A percentile compares a stretch with the other conserved stretches of the same genome.
phyloP scores from a whole-genome alignment of 2,888 invertebrate genomes.

The Xylota segnis region DNA sequence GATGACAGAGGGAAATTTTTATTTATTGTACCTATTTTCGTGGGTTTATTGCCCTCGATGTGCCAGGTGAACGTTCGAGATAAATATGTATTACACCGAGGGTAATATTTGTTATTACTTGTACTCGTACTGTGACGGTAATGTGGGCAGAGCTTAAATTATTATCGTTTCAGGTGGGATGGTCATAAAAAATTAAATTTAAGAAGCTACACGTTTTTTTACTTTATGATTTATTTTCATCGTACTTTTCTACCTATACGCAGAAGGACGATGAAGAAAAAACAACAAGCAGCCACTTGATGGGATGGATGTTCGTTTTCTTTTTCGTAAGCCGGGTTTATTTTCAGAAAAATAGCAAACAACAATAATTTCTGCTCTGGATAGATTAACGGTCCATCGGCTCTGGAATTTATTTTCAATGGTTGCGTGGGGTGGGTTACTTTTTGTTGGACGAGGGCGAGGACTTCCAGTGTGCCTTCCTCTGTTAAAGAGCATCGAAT shows the following conservation, averaged over 20 bases:
- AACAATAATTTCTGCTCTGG: no score
- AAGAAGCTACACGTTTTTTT: not conserved
- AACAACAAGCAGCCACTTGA: not conserved
- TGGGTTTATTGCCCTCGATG: slow-evolving; percentile 16
- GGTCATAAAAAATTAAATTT: slow-evolving; percentile 8
- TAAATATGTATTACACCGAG: slow-evolving; percentile 28
- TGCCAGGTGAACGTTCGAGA: slow-evolving; percentile 27
- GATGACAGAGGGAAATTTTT: slow-evolving; percentile 25
- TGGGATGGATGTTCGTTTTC: not conserved
- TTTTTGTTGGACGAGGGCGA: no score
- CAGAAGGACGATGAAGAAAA: no score
- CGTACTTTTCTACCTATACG: not conserved
- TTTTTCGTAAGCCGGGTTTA: not conserved
- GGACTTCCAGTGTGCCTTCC: no score
- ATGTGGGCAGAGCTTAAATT: slow-evolving; percentile 10
- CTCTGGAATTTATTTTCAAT: no score
- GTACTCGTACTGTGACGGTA: no score
- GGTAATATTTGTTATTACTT: not conserved
- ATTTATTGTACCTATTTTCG: slow-evolving; percentile 14
- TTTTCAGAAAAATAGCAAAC: not conserved
- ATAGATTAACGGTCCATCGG: no score
- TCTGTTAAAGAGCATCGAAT: no score
- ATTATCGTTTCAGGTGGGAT: not conserved
- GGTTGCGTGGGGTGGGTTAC: no score
- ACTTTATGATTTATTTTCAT: not conserved